These are phyloP conservation scores for Clepsis dumicolana DNA, from an alignment of 2,888 invertebrate genomes.

Conservation along the genomic window DNA sequence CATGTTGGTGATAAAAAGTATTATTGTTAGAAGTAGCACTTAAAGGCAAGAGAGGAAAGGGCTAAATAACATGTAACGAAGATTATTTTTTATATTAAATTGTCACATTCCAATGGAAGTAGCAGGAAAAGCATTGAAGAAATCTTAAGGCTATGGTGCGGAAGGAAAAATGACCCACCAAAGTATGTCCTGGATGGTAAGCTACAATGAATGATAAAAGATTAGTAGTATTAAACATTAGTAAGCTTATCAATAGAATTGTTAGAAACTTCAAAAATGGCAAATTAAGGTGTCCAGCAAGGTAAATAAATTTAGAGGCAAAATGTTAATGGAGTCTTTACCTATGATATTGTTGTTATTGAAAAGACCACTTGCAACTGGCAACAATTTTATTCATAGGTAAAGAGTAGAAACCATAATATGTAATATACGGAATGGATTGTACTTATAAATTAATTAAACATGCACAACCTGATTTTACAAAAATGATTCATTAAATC, in stretches of 20 bases:
- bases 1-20: too few species aligned
- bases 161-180: slow-evolving; percentile 33
- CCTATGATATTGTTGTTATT: background rate
- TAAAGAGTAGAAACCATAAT: background rate
- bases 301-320: background rate
- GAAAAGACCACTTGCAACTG: background rate
- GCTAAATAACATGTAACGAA: background rate
- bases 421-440: background rate
- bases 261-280: background rate
- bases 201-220: slow-evolving; percentile 38
- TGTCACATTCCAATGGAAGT: background rate
- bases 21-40: too few species aligned
- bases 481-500: background rate
- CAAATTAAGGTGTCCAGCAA: background rate
- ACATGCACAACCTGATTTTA: background rate
- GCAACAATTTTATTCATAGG: too few species aligned
- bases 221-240: slow-evolving; percentile 16
- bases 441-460: background rate
- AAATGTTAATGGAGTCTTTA: background rate
- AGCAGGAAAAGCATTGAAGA: background rate
- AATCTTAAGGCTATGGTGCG: slow-evolving; percentile 24
- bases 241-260: background rate
- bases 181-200: slow-evolving; percentile 38
- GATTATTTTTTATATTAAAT: background rate
- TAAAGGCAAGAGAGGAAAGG: too few species aligned